Base-by-base conservation (phyloP, 2,797 vertebrate species). In the Cottoperca gobio region DNA sequence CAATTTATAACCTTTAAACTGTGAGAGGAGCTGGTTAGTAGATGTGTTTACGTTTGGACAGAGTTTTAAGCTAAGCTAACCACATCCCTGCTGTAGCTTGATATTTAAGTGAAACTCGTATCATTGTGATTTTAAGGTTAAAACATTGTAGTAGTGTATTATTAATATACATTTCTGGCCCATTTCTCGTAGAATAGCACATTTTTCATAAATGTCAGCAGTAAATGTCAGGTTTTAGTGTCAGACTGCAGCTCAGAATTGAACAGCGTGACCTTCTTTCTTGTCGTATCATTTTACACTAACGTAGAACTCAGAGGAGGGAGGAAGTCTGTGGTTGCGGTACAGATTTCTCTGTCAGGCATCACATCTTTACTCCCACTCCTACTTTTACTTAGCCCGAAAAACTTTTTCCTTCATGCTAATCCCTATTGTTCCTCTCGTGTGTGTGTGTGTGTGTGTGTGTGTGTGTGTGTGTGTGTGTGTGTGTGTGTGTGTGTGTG, bases 221-320 rank as follows among this genome's bases (percentile, higher is more conserved):
- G 33, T 54, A 23, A 78, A 50, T 68, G 35, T 60, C 40, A 54
- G 33, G 52, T 57, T 67, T 39, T 40, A 2, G 37, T 54, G 69
- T 61, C 61, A 35, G 31, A 39, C 37, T 67, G 23, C n/a, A 35
- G 48, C 23, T 66, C 55, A 24, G 49, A 50, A 42, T 35, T 23
- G 17, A 78, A 69, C 57, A 57, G 43, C 50, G 52, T 39, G 52
- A 23, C 10, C 53, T 63, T 43, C 19, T 31, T n/a, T 14, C 28
- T 33, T 14, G 0, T 50, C 19, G 37, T 16, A 21, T 8, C 16
- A 73, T 68, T 69, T 45, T 1, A 28, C 12, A 4, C 28, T 0
- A 42, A 35, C 5, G 2, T 55, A 23, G 23, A 23, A 35, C 26
- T 31, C 23, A 59, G 28, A 24, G 11, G n/a, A 62, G 12, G 24